A percentile compares a stretch with the other conserved stretches of the same genome.
phyloP scores from a whole-genome alignment of 2,888 invertebrate species.

The Pristionchus fissidentatus region DNA sequence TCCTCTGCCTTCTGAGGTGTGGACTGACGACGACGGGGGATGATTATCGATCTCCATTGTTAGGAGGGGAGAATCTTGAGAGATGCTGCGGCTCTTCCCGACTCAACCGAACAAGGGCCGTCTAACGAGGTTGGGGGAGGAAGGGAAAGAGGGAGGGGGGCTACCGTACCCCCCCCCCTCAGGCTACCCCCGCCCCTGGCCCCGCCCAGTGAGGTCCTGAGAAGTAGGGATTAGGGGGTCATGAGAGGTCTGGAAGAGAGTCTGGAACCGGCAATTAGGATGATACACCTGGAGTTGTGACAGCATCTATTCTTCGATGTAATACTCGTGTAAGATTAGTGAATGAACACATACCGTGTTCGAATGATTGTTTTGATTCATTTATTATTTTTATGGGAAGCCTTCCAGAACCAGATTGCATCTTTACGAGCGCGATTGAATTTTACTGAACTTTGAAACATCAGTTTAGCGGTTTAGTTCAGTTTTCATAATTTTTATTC shows the following conservation, averaged over 20 bases:
- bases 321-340: slow-evolving; percentile 22
- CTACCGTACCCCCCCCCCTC: too few relatives aligned
- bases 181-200: not conserved
- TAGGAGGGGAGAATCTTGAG: slow-evolving; percentile 16
- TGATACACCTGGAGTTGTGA: not conserved
- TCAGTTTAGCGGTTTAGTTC: too few relatives aligned
- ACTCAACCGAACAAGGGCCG: too few relatives aligned
- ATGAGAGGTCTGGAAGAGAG: not conserved
- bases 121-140: slow-evolving; percentile 41
- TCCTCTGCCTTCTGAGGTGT: not conserved
- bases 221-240: not conserved
- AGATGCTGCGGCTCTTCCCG: too few relatives aligned
- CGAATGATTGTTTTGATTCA: not conserved
- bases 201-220: not conserved
- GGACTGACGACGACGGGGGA: not conserved
- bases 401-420: too few relatives aligned
- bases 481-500: too few relatives aligned
- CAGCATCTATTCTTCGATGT: not conserved
- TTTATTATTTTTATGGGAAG: not conserved
- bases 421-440: too few relatives aligned
- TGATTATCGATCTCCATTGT: slow-evolving; percentile 35
- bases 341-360: too few relatives aligned
- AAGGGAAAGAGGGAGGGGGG: too few relatives aligned
- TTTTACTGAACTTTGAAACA: too few relatives aligned
- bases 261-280: not conserved